Conservation (phyloP, 2,888 invertebrate species). For the Ormyrus nitidulus region DNA sequence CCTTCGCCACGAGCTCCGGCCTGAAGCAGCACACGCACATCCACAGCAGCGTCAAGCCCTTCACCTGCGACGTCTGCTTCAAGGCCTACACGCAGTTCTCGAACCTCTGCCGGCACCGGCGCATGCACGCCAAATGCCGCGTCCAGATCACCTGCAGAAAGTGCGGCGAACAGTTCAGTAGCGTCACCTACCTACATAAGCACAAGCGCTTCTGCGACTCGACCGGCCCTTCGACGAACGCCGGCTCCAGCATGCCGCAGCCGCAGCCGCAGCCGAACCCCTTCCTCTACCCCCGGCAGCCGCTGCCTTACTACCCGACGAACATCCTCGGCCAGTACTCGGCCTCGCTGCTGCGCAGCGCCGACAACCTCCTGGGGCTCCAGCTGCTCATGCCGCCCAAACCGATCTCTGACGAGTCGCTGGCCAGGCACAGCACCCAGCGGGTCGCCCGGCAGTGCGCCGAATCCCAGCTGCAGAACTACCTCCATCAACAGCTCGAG, state of each 20-base stretch:
- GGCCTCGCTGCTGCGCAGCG: conserved; percentile 76
- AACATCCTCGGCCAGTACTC: conserved; percentile 80
- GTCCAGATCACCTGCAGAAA: conserved; percentile 95
- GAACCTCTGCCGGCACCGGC: conserved; percentile 99
- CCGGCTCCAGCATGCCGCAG: conserved; percentile 79
- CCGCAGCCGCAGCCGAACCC: conserved; percentile 50
- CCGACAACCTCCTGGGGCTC: conserved; percentile 80
- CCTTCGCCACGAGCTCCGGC: conserved; percentile 97
- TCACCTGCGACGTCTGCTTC: conserved; percentile 96
- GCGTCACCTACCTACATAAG: conserved; percentile 93
- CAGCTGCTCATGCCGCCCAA: conserved; percentile 82
- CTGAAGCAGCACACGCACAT: conserved; percentile 99
- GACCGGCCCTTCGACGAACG: conserved; percentile 76
- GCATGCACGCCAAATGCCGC: conserved; percentile 98
- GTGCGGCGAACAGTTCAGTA: conserved; percentile 95
- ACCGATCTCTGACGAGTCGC: conserved; percentile 42
- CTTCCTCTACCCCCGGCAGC: conserved; percentile 83
- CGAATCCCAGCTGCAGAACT: conserved; percentile 71
- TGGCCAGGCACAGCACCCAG: background rate
- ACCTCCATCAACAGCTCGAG: conserved; percentile 61
- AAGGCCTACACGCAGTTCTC: conserved; percentile 99
- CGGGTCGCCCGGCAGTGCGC: background rate
- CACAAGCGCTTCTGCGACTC: conserved; percentile 98
- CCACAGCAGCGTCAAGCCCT: conserved; percentile 98
- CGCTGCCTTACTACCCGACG: conserved; percentile 78